These are phyloP conservation scores for Drosophila rubida DNA, from an alignment of 2,888 invertebrate species.

Conservation along the genomic window DNA sequence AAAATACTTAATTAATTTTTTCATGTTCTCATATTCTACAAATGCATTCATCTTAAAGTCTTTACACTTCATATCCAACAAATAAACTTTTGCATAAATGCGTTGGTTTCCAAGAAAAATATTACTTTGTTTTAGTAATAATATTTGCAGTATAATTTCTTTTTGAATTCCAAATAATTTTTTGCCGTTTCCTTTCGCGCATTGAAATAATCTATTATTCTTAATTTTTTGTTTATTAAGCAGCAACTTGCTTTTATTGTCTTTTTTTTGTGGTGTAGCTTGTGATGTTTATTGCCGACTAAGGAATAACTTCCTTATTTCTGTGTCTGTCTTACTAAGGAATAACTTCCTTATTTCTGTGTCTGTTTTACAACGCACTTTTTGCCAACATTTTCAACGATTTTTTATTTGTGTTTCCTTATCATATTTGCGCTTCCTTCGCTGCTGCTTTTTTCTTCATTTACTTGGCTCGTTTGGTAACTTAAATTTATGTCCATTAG, in stretches of 20 bases:
- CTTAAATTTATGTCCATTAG: slow-evolving; percentile 59
- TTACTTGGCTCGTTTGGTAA: slow-evolving; percentile 35
- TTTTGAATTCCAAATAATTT: background rate
- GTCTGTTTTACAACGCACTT: background rate
- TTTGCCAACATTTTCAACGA: slow-evolving; percentile 1
- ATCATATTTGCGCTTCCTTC: slow-evolving; percentile 31
- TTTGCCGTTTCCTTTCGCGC: background rate
- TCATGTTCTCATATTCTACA: no score
- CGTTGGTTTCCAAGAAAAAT: no score
- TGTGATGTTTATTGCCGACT: background rate
- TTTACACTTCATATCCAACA: no score
- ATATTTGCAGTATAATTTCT: no score
- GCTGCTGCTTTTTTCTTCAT: slow-evolving; percentile 7
- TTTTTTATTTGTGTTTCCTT: slow-evolving; percentile 21
- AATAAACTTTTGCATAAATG: no score
- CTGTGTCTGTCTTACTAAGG: background rate
- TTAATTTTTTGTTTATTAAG: background rate
- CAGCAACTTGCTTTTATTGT: background rate
- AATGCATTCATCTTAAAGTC: no score
- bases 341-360: background rate
- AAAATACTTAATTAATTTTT: no score
- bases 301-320: background rate
- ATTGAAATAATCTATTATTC: background rate
- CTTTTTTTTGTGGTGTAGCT: background rate
- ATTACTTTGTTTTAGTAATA: background rate